phyloP scores from a whole-genome alignment of 2,113 vertebrate species.

The Saguinus imperator region DNA sequence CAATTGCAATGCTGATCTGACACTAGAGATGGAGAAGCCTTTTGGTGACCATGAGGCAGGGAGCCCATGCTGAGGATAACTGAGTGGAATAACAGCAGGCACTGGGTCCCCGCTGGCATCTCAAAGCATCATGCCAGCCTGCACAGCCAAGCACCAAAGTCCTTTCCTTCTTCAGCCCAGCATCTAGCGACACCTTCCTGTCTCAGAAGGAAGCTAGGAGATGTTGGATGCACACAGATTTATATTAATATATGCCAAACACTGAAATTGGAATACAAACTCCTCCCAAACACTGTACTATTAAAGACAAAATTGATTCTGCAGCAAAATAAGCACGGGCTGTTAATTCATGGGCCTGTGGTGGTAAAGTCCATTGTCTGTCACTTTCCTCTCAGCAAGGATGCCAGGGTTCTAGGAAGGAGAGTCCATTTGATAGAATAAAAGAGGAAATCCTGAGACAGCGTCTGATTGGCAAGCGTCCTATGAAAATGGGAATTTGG shows the following conservation, averaged over 20 bases:
- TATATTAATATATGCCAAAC: background rate
- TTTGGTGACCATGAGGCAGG: background rate
- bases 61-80: background rate
- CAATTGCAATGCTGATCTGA: background rate
- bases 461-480: background rate
- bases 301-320: background rate
- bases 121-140: background rate
- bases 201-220: background rate
- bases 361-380: background rate
- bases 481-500: no score
- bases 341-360: no score
- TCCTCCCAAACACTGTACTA: background rate
- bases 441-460: no score
- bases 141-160: no score
- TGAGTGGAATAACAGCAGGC: background rate
- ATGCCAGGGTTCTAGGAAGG: background rate
- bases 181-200: background rate
- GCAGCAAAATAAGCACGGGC: background rate
- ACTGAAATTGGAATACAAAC: no score
- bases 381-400: background rate
- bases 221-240: fast-evolving
- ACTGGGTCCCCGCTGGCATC: background rate
- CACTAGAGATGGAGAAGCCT: background rate
- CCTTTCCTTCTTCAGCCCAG: background rate
- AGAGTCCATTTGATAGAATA: background rate